Conservation (phyloP, 2,797 vertebrate genomes). For the Cuculus canorus region DNA sequence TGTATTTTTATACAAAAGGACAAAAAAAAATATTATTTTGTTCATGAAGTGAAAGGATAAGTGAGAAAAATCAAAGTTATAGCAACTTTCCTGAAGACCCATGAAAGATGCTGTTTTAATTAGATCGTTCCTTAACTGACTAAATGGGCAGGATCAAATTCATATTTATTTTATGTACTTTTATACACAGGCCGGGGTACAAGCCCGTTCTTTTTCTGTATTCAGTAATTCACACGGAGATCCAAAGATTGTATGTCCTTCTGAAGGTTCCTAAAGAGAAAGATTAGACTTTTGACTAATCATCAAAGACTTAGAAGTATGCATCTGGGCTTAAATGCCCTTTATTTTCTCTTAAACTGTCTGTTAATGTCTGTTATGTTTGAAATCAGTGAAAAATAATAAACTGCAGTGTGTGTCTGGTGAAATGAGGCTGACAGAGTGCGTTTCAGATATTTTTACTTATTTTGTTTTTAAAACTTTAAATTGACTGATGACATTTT, state of each 20-base stretch:
- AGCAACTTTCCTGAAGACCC: not conserved
- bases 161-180: not conserved
- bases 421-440: not conserved
- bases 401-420: not conserved
- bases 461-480: not conserved
- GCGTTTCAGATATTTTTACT: not conserved
- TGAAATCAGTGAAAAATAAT: conserved; percentile 35
- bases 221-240: not conserved
- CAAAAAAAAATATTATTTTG: not conserved
- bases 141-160: not conserved
- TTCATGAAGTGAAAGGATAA: not conserved
- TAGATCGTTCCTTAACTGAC: not conserved
- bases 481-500: not conserved
- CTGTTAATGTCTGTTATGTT: not conserved
- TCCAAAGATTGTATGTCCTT: not conserved
- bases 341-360: not conserved
- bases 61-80: not conserved
- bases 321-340: not conserved
- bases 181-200: not conserved
- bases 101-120: not conserved
- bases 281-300: not conserved
- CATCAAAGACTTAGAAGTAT: not conserved
- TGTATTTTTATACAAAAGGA: not conserved
- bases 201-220: not conserved
- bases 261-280: not conserved